Evolutionary conservation across 1,140 invertebrate genomes (phyloP).

Genomic region (Euglossa dilemma): DNA sequence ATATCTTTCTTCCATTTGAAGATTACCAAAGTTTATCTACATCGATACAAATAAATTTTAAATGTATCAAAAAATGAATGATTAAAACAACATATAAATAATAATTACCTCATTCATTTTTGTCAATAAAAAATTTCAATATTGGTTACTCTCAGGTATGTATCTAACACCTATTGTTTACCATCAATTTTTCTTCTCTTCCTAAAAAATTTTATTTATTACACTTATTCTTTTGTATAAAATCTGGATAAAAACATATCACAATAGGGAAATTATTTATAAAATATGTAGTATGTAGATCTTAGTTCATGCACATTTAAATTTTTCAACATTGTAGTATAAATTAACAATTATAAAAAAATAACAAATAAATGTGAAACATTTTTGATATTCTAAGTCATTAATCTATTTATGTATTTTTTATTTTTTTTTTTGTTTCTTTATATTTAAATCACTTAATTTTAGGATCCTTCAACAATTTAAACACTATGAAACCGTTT

Average conservation of each 20-base stretch:
- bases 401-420: not conserved
- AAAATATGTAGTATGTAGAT: not conserved
- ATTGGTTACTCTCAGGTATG: not conserved
- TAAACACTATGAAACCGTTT: not conserved
- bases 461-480: not conserved
- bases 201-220: no score
- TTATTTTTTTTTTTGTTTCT: not conserved
- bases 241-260: no score
- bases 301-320: not conserved
- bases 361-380: not conserved
- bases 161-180: not conserved
- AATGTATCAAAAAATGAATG: not conserved
- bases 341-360: not conserved
- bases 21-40: slow-evolving; percentile 62
- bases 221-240: no score
- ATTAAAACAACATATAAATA: not conserved
- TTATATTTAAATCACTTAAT: not conserved
- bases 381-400: not conserved
- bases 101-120: slow-evolving; percentile 8
- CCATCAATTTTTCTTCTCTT: no score
- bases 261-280: no score
- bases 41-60: slow-evolving; percentile 5
- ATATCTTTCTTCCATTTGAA: slow-evolving; percentile 64
- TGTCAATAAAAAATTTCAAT: not conserved
- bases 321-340: no score